These are phyloP conservation scores for Lathronympha strigana DNA, from an alignment of 2,888 invertebrate genomes.

Conservation along the genomic window DNA sequence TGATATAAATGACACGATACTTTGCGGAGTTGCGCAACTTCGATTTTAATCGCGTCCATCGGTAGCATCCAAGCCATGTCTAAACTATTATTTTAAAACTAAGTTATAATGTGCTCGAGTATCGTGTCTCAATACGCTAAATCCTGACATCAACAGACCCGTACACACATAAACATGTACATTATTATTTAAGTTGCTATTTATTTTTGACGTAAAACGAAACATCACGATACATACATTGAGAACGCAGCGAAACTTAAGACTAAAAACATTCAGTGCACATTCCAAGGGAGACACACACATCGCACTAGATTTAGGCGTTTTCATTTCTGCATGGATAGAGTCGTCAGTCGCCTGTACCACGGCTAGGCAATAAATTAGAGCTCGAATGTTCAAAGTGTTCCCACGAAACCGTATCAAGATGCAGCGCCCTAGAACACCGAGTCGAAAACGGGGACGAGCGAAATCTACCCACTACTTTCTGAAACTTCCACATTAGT, in stretches of 20 bases:
- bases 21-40: conserved; percentile 45
- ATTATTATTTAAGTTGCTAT: background rate
- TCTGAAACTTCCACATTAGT: background rate
- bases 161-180: background rate
- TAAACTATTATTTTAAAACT: background rate
- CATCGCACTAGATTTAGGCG: conserved; percentile 52
- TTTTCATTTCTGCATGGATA: conserved; percentile 69
- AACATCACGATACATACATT: conserved; percentile 11
- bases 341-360: conserved; percentile 81
- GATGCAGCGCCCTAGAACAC: conserved; percentile 68
- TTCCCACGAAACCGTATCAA: conserved; percentile 82
- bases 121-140: background rate
- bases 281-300: conserved; percentile 42
- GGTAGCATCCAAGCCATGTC: background rate
- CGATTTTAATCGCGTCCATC: background rate
- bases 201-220: conserved; percentile 4
- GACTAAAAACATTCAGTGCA: background rate
- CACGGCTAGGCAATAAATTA: conserved; percentile 78
- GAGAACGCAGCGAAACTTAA: conserved; percentile 10
- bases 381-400: conserved; percentile 73
- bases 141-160: background rate
- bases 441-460: conserved; percentile 67
- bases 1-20: conserved; percentile 53
- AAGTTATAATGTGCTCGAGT: background rate
- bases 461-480: conserved; percentile 47